These are phyloP conservation scores for Cephus pulcher DNA, from an alignment of 2,888 invertebrate genomes.

Conservation along the genomic window DNA sequence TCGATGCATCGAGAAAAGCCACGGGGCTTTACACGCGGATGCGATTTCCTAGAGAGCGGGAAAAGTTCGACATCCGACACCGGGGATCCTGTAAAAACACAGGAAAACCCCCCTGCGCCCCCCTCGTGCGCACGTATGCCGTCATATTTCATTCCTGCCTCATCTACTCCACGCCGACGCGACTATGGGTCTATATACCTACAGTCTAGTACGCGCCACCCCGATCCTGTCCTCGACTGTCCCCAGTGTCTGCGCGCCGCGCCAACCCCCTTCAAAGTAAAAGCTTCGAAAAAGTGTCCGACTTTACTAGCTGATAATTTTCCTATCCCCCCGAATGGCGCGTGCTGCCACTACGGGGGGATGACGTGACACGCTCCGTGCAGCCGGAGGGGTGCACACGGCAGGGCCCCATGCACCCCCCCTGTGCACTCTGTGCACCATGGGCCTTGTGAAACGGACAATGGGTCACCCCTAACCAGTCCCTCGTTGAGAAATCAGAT, in stretches of 20 bases:
- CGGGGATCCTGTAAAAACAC: slow-evolving; percentile 43
- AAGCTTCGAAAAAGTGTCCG: slow-evolving; percentile 32
- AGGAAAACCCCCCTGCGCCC: slow-evolving; percentile 18
- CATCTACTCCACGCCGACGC: slow-evolving; percentile 29
- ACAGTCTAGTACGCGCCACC: background rate
- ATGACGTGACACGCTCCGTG: slow-evolving; percentile 32
- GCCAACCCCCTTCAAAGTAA: slow-evolving; percentile 1
- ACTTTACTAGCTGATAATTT: slow-evolving; percentile 47
- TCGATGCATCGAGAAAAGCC: background rate
- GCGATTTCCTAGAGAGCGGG: slow-evolving; percentile 9
- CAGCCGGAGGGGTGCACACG: slow-evolving; percentile 27
- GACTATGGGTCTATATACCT: background rate
- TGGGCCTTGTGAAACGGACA: slow-evolving; percentile 30
- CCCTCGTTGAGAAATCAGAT: slow-evolving; percentile 16
- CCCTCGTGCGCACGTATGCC: slow-evolving; percentile 11
- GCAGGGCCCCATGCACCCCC: slow-evolving; percentile 15
- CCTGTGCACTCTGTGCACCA: background rate
- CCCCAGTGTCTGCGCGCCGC: slow-evolving; percentile 16
- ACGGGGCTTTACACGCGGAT: slow-evolving; percentile 2
- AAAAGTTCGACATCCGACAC: slow-evolving; percentile 38
- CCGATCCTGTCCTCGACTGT: background rate
- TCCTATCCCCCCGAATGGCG: slow-evolving; percentile 30
- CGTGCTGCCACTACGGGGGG: slow-evolving; percentile 26
- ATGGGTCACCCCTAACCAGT: slow-evolving; percentile 26
- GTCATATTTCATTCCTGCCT: slow-evolving; percentile 40